Conservation (phyloP, 2,888 invertebrate genomes). For the Exocentrus adspersus region DNA sequence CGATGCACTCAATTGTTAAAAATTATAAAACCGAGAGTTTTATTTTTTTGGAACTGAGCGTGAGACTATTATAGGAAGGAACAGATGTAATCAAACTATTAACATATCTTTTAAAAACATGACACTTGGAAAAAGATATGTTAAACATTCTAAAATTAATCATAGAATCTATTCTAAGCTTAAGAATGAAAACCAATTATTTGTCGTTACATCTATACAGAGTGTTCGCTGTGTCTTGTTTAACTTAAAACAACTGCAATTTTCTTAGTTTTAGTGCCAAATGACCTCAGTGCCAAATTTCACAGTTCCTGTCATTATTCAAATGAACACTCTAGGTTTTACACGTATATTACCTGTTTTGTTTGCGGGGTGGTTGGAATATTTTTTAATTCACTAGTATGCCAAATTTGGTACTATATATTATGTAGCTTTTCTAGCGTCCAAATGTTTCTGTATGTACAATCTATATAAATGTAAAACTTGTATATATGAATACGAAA, state of each 20-base stretch:
- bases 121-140: not conserved
- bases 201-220: not conserved
- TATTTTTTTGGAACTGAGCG: constrained; percentile 12
- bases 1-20: constrained; percentile 12
- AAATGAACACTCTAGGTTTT: not conserved
- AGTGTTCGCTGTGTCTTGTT: not conserved
- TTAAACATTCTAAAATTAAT: not conserved
- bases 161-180: not conserved
- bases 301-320: constrained; percentile 8
- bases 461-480: constrained; percentile 19
- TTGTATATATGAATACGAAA: constrained; percentile 30
- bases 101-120: not conserved
- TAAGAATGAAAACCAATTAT: not conserved
- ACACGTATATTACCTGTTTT: not conserved
- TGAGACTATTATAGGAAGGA: not conserved
- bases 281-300: constrained; percentile 19
- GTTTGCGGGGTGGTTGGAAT: not conserved
- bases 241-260: constrained; percentile 1
- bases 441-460: constrained; percentile 35
- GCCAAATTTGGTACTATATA: constrained; percentile 35
- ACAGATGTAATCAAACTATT: not conserved
- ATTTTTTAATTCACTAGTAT: constrained; percentile 22
- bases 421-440: constrained; percentile 45
- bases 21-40: not conserved
- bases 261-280: constrained; percentile 19